phyloP scores from a whole-genome alignment of 1,140 invertebrate species.

The Drepana arcuata region DNA sequence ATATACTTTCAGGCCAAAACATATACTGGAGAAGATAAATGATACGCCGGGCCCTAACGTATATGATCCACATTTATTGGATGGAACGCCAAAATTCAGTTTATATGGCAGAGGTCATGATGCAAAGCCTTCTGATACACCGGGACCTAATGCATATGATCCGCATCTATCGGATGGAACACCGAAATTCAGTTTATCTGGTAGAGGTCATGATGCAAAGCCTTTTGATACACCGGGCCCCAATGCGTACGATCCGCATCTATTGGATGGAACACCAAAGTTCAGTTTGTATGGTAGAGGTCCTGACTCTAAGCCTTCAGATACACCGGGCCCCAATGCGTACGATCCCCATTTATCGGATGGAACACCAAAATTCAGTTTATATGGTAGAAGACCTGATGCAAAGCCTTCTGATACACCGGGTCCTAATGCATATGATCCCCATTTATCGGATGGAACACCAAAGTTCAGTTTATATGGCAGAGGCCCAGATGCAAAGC shows the following conservation, averaged over 20 bases:
- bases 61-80: constrained; percentile 83
- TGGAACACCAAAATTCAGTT: constrained; percentile 77
- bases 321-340: constrained; percentile 69
- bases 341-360: constrained; percentile 84
- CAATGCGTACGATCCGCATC: constrained; percentile 77
- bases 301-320: constrained; percentile 53
- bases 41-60: constrained; percentile 71
- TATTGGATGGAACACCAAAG: constrained; percentile 76
- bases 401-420: constrained; percentile 65
- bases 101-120: constrained; percentile 76
- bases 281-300: constrained; percentile 76
- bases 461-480: constrained; percentile 80
- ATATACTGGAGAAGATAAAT: constrained; percentile 66
- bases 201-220: constrained; percentile 65
- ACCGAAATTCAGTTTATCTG: constrained; percentile 71
- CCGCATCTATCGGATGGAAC: constrained; percentile 71
- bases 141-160: constrained; percentile 56
- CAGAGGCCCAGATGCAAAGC: constrained; percentile 71
- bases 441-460: constrained; percentile 77
- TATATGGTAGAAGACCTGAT: constrained; percentile 74
- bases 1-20: constrained; percentile 76
- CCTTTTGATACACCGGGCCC: constrained; percentile 77
- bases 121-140: constrained; percentile 69
- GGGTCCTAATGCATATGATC: constrained; percentile 77
- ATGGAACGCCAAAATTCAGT: constrained; percentile 78